A percentile compares a stretch with the other conserved stretches of the same genome.
phyloP scores from a whole-genome alignment of 1,140 invertebrate genomes.

The Aethina tumida region DNA sequence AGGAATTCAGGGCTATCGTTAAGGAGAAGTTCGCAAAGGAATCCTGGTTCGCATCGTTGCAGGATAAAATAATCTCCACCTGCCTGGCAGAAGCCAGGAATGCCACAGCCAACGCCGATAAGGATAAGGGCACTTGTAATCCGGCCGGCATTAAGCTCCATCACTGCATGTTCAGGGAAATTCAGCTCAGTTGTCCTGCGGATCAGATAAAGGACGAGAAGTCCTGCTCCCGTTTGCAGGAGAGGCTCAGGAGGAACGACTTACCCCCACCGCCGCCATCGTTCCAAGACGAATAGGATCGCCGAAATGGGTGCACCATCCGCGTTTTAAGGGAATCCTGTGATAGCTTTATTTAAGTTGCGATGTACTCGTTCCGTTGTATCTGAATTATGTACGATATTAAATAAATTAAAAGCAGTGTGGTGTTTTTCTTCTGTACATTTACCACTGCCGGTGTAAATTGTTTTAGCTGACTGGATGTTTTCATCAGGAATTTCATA shows the following conservation, averaged over 20 bases:
- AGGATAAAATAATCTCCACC: conserved; percentile 27
- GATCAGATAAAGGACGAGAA: conserved; percentile 32
- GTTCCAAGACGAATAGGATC: conserved; percentile 7
- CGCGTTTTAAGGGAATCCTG: no score
- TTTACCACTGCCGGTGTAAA: no score
- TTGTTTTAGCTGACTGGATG: no score
- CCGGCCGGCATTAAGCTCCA: conserved; percentile 27
- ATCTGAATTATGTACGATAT: no score
- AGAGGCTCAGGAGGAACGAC: conserved; percentile 28
- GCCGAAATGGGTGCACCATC: no score
- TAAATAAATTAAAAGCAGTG: no score
- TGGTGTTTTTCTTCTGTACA: no score
- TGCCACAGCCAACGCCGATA: conserved; percentile 16
- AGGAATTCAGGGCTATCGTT: conserved; percentile 21
- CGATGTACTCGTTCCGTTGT: no score
- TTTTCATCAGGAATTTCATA: no score
- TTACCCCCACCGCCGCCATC: conserved; percentile 11
- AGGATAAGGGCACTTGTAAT: conserved; percentile 28
- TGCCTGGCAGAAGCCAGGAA: conserved; percentile 29
- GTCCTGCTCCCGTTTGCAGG: conserved; percentile 28
- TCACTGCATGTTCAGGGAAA: conserved; percentile 34
- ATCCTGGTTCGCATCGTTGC: conserved; percentile 26
- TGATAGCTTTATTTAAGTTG: no score
- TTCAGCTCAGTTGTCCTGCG: conserved; percentile 34
- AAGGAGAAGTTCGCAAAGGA: conserved; percentile 26